Evolutionary conservation across 2,113 vertebrate genomes (phyloP), one percentile per base, ranked within the genome.

Genomic region (Anser cygnoides): DNA sequence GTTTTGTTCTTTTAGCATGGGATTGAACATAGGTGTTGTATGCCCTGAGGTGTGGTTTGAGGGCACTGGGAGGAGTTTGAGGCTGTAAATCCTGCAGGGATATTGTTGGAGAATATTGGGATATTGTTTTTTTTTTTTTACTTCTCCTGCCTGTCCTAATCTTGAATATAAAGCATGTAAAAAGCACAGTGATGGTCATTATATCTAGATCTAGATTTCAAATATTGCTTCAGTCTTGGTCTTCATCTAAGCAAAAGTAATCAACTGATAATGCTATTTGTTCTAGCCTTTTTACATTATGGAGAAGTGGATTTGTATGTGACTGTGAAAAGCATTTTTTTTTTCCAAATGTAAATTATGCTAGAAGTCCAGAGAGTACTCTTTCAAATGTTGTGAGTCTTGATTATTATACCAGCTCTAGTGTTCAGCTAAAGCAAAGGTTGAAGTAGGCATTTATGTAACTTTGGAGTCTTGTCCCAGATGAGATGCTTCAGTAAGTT

Each of bases 11-110:
- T 70, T 26, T 43, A 59, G 8, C 41, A 17, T 50, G 35, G 80
- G 12, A 39, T 26, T 0, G 0, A 87, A 90, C 67, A 71, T 19
- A 61, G 21, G 9, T 75, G n/a, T 66, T 0, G 0, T 44, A 29
- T 22, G 25, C 50, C 25, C 44, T 39, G 52, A 75, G 23, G 17
- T 50, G 8, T 79, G n/a, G n/a, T 43, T 43, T 21, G 18, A 78
- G 20, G 41, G 13, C n/a, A 78, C 15, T 7, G 26, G 41, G 19
- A 95, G 29, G 33, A 83, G 50, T 59, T 3, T 59, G 43, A 79
- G n/a, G 58, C 39, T 43, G 22, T 35, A 46, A 37, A 57, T 25
- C 9, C 21, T 58, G n/a, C 37, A 46, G 43, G 10, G 22, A n/a
- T 73, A 5, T 58, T 72, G 22, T 49, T 68, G 59, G 49, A 84